phyloP scores from a whole-genome alignment of 64 coral and sea anemone species.

The Stichodactyla helianthus region DNA sequence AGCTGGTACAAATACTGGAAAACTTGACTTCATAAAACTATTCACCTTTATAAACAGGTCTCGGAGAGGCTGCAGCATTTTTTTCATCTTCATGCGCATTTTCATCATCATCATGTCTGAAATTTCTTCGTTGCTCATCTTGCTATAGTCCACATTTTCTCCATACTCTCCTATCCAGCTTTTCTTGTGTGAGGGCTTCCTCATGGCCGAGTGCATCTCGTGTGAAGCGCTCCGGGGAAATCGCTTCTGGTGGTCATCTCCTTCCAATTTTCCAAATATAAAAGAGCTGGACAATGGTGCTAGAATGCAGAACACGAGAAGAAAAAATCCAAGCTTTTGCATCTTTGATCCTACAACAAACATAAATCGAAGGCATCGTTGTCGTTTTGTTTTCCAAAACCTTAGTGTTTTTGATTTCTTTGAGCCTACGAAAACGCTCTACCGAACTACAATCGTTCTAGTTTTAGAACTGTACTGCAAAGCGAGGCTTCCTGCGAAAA shows the following conservation, averaged over 20 bases:
- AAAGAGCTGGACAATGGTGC: background rate
- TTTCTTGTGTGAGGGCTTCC: background rate
- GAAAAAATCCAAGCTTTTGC: background rate
- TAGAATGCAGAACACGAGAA: background rate
- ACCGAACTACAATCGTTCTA: background rate
- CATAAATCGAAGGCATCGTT: background rate
- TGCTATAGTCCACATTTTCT: background rate
- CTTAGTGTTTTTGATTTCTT: background rate
- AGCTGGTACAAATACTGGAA: too few species aligned
- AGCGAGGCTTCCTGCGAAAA: too few species aligned
- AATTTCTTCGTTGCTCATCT: background rate
- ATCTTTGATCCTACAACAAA: background rate
- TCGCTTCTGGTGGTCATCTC: background rate
- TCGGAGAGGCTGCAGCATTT: background rate
- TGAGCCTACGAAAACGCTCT: background rate
- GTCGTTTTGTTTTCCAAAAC: background rate
- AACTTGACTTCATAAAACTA: too few species aligned
- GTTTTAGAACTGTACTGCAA: too few species aligned
- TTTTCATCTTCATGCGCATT: background rate
- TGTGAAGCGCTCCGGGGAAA: too few species aligned
- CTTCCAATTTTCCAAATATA: background rate
- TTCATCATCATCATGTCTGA: constrained; percentile 12
- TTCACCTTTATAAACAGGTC: background rate
- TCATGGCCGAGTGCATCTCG: background rate
- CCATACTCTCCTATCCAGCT: background rate